Percentiles rank a stretch among this genome's conserved stretches.
Conservation (phyloP, 2,888 invertebrate genomes). For the Dicyrtomina minuta region DNA sequence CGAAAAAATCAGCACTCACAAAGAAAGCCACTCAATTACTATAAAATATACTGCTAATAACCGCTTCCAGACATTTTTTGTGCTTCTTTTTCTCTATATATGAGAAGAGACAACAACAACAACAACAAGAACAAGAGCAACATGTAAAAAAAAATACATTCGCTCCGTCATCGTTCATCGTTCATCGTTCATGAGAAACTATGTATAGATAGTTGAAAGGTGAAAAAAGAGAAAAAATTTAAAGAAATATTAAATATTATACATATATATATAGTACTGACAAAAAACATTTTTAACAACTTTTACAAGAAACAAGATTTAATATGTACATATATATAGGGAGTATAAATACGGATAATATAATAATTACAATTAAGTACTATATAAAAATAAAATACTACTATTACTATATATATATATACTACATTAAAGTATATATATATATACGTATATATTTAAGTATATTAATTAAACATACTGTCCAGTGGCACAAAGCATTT, state of each 20-base stretch:
- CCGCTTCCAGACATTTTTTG: background rate
- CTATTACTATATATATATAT: slow-evolving; percentile 1
- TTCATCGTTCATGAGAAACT: too few species aligned
- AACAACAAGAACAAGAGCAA: too few species aligned
- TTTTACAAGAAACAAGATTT: too few species aligned
- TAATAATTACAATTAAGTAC: slow-evolving; percentile 3
- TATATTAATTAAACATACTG: slow-evolving; percentile 1
- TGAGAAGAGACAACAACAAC: too few species aligned
- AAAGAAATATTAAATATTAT: too few species aligned
- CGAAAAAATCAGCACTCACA: background rate
- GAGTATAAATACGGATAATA: background rate
- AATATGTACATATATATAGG: background rate
- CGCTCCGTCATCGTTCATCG: too few species aligned
- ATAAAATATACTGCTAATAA: background rate
- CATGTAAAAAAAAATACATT: too few species aligned
- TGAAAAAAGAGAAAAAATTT: too few species aligned
- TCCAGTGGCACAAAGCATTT: slow-evolving; percentile 13
- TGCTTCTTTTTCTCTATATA: too few species aligned
- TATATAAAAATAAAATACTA: background rate
- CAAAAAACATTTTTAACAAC: too few species aligned
- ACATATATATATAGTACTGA: too few species aligned
- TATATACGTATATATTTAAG: slow-evolving; percentile 1
- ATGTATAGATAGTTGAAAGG: too few species aligned
- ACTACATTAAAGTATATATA: background rate
- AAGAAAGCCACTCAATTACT: background rate